These are phyloP conservation scores for Porites lobata DNA, from an alignment of 92 coral and sea anemone genomes.

Conservation along the genomic window DNA sequence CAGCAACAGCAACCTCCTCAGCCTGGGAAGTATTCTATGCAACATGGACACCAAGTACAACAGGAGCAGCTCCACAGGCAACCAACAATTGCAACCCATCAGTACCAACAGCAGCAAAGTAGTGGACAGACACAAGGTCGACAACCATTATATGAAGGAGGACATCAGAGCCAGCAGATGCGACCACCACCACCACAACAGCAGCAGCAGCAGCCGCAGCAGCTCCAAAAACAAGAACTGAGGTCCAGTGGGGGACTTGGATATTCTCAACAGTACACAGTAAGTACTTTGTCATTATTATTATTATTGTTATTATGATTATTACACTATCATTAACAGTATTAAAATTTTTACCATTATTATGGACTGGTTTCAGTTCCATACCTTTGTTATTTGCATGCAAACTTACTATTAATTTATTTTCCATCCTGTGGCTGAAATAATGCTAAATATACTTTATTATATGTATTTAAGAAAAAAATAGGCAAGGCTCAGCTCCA, in stretches of 20 bases:
- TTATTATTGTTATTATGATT: no score
- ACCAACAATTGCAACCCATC: slow-evolving; percentile 21
- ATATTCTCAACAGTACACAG: slow-evolving; percentile 34
- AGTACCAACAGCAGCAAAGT: slow-evolving; percentile 55
- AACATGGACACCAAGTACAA: slow-evolving; percentile 29
- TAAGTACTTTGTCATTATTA: background rate
- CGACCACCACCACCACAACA: slow-evolving; percentile 47
- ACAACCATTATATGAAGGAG: slow-evolving; percentile 57
- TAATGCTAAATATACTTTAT: no score
- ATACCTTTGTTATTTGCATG: no score
- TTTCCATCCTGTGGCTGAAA: no score
- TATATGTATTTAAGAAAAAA: no score
- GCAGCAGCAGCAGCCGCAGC: background rate
- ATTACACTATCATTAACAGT: no score
- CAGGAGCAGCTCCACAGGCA: slow-evolving; percentile 42
- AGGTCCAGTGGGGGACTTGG: slow-evolving; percentile 21
- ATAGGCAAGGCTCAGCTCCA: no score
- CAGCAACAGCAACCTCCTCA: slow-evolving; percentile 50
- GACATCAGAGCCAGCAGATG: slow-evolving; percentile 60
- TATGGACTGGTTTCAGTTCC: no score
- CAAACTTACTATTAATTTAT: no score
- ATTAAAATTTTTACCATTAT: no score
- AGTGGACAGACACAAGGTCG: slow-evolving; percentile 60
- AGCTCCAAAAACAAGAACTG: slow-evolving; percentile 44
- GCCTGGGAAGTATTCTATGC: slow-evolving; percentile 18